These are phyloP conservation scores for Mormyrus hasselquistii DNA, from an alignment of 2,797 vertebrate species.

Conservation along the genomic window DNA sequence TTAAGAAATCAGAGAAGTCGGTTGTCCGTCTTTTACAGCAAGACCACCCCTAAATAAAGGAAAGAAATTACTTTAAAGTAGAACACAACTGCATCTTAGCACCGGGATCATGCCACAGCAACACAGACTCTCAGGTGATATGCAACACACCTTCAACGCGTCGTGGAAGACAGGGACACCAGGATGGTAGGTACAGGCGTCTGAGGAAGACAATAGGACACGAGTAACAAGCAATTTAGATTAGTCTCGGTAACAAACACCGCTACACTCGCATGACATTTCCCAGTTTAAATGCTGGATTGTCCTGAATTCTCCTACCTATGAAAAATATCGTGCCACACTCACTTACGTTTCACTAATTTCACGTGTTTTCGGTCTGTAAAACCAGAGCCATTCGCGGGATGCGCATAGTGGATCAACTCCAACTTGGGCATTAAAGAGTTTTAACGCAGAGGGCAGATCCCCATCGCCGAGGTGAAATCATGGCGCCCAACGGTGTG, in stretches of 20 bases:
- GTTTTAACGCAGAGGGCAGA: background rate
- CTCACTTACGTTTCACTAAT: background rate
- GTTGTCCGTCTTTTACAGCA: constrained; percentile 96
- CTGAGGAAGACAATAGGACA: constrained; percentile 46
- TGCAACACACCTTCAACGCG: constrained; percentile 83
- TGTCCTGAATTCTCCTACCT: background rate
- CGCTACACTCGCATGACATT: background rate
- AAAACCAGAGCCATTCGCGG: background rate
- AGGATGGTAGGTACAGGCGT: constrained; percentile 84
- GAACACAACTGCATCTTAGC: background rate
- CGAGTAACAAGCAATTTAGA: background rate
- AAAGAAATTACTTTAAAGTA: background rate
- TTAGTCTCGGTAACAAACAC: background rate
- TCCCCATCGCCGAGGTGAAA: background rate
- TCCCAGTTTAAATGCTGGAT: background rate
- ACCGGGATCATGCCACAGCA: background rate
- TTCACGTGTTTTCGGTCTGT: background rate
- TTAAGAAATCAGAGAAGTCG: constrained; percentile 97
- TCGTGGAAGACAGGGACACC: constrained; percentile 97
- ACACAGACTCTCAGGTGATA: background rate
- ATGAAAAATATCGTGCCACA: background rate
- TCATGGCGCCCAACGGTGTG: background rate
- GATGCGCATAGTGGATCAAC: background rate
- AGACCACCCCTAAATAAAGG: constrained; percentile 81
- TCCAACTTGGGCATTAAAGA: background rate